phyloP scores from a whole-genome alignment of 1,140 invertebrate species.

The Psix sp. region DNA sequence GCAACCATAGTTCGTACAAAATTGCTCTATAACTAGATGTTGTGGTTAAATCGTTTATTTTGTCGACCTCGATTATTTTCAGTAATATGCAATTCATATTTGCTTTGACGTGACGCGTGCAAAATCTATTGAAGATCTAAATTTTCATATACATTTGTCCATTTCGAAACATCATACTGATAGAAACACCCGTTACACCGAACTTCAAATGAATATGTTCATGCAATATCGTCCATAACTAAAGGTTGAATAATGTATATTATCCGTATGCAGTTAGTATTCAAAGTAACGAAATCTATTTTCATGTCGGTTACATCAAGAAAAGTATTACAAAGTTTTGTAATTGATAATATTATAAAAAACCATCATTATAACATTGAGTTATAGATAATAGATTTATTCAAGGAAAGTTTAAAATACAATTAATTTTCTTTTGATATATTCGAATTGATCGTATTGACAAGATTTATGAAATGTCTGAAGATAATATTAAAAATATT shows the following conservation, averaged over 20 bases:
- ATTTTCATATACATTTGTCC: constrained; percentile 52
- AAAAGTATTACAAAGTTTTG: no score
- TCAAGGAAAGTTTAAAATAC: no score
- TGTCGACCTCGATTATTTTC: constrained; percentile 34
- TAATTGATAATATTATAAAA: no score
- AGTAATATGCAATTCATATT: constrained; percentile 32
- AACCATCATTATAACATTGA: no score
- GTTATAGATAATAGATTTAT: no score
- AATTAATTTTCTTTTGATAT: no score
- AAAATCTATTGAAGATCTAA: constrained; percentile 38
- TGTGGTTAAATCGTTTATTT: no score
- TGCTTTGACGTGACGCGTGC: constrained; percentile 37
- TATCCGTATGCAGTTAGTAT: constrained; percentile 43
- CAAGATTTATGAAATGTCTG: no score
- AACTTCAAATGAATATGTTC: constrained; percentile 54
- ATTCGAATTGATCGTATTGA: no score
- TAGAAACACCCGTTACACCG: constrained; percentile 37
- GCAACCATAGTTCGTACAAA: not conserved
- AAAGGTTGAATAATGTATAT: constrained; percentile 59
- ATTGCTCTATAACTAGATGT: constrained; percentile 16
- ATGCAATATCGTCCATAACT: constrained; percentile 51
- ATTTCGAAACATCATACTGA: constrained; percentile 32
- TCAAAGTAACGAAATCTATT: constrained; percentile 51
- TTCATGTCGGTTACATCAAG: constrained; percentile 42
- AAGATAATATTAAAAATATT: no score